These are phyloP conservation scores for Philonicus albiceps DNA, from an alignment of 2,888 invertebrate species.

Conservation along the genomic window DNA sequence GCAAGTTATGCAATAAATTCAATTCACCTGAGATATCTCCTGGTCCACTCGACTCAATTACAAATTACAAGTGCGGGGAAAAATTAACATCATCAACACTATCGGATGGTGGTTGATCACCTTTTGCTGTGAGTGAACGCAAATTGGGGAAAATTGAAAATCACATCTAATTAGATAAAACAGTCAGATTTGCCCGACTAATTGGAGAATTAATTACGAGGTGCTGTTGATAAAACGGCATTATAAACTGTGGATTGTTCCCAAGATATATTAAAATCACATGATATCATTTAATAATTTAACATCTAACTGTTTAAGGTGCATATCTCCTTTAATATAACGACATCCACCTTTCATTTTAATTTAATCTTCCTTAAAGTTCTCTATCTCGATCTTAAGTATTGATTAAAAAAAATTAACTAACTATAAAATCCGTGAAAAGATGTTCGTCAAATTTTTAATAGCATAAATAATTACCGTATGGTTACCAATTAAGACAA, in stretches of 20 bases:
- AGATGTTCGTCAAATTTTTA: background rate
- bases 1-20: slow-evolving; percentile 20
- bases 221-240: background rate
- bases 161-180: slow-evolving; percentile 12
- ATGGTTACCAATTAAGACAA: background rate
- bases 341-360: background rate
- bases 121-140: background rate
- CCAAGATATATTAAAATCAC: background rate
- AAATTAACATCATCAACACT: background rate
- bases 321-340: background rate
- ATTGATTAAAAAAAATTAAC: background rate
- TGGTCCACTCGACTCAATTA: background rate
- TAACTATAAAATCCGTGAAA: background rate
- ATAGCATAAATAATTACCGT: background rate
- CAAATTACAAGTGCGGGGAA: slow-evolving; percentile 19
- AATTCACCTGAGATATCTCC: background rate
- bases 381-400: background rate
- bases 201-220: slow-evolving; percentile 24
- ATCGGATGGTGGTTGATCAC: background rate
- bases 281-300: background rate
- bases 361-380: background rate
- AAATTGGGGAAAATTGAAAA: slow-evolving; percentile 33
- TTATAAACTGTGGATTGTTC: background rate
- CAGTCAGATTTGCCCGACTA: slow-evolving; percentile 17
- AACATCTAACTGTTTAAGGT: background rate